Base-by-base conservation (phyloP, 1,140 invertebrate genomes). In the Philopotamus ludificatus region DNA sequence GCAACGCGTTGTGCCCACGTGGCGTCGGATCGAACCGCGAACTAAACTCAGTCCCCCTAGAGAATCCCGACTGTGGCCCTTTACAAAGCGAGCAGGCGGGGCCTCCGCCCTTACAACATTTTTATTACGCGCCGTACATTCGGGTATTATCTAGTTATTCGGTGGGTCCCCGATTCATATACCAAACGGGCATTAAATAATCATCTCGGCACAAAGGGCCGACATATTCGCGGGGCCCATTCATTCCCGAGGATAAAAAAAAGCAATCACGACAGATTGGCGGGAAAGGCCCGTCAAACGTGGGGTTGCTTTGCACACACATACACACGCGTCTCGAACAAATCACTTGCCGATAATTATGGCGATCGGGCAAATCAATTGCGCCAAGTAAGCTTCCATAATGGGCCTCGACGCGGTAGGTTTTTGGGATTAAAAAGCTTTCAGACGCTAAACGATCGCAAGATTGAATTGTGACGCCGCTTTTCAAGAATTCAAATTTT, bases 211-310 rank as follows among this genome's bases (percentile, higher is more conserved):
- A 60, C 57, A 60, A 60, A 60, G 57, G 55, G 44, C 57, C 57
- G 57, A 60, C 57, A 60, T 60, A 60, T 60, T 60, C 57, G 57
- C 22, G 42, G 23, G 42, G 42, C 57, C 42, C 57, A 45, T 60
- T 60, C 57, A 60, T 60, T 9, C 54, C 4, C n/a, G 25, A 10
- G 15, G 9, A 16, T 26, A 42, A 44, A 59, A 59, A 60, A 60
- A 60, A 60, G 57, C 57, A 60, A 60, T 60, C 57, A 60, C 57
- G 57, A 60, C 57, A 60, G 57, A 60, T 60, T 60, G 57, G 57
- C 57, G 57, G 42, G 28, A 16, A 41, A 22, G 50, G 50, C 22
- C 18, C 28, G 28, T 34, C 28, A 34, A 34, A 34, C 8, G 44
- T 47, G 44, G 44, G 44, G 44, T 47, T 47, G 44, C 4, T 47